Conservation (phyloP, 1,140 invertebrate genomes). For the Euschistus heros region DNA sequence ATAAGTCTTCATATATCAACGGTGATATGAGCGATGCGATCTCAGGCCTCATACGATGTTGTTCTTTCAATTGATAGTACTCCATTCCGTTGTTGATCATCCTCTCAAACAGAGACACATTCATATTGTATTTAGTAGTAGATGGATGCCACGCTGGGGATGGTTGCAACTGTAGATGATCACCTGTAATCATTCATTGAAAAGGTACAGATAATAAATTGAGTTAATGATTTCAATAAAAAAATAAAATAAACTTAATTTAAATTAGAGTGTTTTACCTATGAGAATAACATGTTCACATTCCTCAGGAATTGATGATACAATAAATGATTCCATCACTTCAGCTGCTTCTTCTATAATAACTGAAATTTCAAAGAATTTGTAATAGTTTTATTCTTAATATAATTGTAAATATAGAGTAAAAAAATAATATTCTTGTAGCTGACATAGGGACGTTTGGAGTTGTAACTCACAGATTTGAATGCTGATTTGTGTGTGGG, state of each 20-base stretch:
- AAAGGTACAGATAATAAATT: too few species aligned
- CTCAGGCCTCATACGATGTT: slow-evolving; percentile 54
- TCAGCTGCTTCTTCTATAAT: slow-evolving; percentile 81
- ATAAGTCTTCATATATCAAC: slow-evolving; percentile 45
- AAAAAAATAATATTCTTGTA: too few species aligned
- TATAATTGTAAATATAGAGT: too few species aligned
- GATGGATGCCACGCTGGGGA: slow-evolving; percentile 46
- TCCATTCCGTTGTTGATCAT: slow-evolving; percentile 47
- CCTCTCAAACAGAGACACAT: slow-evolving; percentile 44
- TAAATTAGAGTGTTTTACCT: slow-evolving; percentile 41
- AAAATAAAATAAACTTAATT: too few species aligned
- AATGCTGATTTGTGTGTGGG: too few species aligned
- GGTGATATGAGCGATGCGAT: slow-evolving; percentile 48
- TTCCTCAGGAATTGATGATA: slow-evolving; percentile 52
- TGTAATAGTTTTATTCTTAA: background rate
- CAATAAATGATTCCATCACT: slow-evolving; percentile 64
- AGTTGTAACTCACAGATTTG: too few species aligned
- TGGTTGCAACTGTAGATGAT: slow-evolving; percentile 65
- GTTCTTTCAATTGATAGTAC: slow-evolving; percentile 41
- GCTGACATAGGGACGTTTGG: too few species aligned
- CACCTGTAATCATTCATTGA: slow-evolving; percentile 39
- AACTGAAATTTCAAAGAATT: slow-evolving; percentile 35
- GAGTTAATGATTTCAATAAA: too few species aligned
- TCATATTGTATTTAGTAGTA: slow-evolving; percentile 46
- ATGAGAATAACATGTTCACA: slow-evolving; percentile 74